A percentile compares a stretch with the other conserved stretches of the same genome.
Evolutionary conservation across 2,113 vertebrate genomes (phyloP).

Genomic region (Himantopus leucocephalus): DNA sequence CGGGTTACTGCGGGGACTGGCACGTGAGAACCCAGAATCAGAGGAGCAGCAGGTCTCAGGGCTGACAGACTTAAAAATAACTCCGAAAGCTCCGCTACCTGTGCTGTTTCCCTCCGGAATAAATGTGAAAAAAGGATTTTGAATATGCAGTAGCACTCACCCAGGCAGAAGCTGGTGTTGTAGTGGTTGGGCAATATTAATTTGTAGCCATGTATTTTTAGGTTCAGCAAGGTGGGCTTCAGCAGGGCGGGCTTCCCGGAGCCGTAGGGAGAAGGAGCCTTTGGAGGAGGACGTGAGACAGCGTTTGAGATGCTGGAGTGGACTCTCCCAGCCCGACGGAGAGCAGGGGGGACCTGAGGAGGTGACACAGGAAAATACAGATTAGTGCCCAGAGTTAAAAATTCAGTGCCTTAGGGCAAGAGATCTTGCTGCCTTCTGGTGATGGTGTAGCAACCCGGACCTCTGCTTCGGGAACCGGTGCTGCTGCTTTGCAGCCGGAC

Average conservation of each 20-base stretch:
- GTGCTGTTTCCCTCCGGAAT: too few species aligned
- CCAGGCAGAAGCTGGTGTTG: neutral
- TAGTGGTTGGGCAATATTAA: neutral
- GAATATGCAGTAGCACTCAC: neutral
- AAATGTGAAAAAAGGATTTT: neutral
- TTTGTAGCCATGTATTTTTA: too few species aligned
- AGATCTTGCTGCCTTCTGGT: neutral
- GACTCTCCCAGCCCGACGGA: neutral
- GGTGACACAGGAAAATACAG: neutral
- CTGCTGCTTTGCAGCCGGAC: too few species aligned
- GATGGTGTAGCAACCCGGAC: rapidly evolving
- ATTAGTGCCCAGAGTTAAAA: too few species aligned
- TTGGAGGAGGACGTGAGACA: neutral
- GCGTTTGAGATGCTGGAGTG: neutral
- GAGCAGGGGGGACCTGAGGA: neutral
- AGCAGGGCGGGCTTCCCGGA: neutral
- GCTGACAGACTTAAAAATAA: neutral
- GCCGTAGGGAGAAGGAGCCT: neutral
- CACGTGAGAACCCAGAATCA: neutral
- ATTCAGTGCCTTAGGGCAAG: neutral
- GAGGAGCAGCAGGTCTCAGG: neutral
- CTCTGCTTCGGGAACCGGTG: neutral
- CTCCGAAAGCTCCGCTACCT: too few species aligned
- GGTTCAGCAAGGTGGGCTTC: neutral
- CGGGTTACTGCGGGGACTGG: neutral